Base-by-base conservation (phyloP, 2,888 invertebrate genomes). In the Yponomeuta malinellus region DNA sequence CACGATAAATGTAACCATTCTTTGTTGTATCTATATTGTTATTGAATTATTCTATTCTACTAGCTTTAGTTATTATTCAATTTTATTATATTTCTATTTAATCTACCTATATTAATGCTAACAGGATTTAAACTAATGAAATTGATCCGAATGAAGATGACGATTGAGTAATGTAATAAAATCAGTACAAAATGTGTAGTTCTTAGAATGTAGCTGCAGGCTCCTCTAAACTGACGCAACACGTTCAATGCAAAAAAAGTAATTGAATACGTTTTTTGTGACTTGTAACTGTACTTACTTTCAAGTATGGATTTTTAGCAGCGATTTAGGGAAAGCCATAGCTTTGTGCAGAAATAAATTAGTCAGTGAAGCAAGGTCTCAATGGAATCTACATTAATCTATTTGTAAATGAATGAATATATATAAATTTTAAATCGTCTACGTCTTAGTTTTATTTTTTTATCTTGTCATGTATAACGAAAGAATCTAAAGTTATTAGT, bases 341-440 rank as follows among this genome's bases (percentile, higher is more conserved):
- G 33, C 31, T 31, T 65, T 65, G 31, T 65, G 29, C 29, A 65
- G 23, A 29, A 48, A 68, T 43, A n/a, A 5, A 5, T 4, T 68
- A 23, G 23, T 23, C 23, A n/a, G 23, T 48, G 48, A 48, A n/a
- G 37, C 48, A 2, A 52, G 68, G 68, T 68, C 52, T 68, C 68
- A 68, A 29, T 52, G 48, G 68, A 68, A 68, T 68, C 68, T 59
- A 68, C 6, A 52, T 31, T 68, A 68, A 23, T 68, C 48, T 68
- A 29, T 48, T 15, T 81, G 81, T 84, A 83, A 77, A 81, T 85
- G 83, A 82, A 89, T 68, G 52, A 52, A 68, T 68, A 90, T 86
- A 90, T 89, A 89, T 86, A 90, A 88, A 89, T 86, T 87, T 85
- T 83, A 80, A 83, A 80, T 78, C 79, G 81, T 79, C 73, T 63